These are phyloP conservation scores for Chionomys nivalis DNA, from an alignment of 2,113 vertebrate species.

Conservation along the genomic window DNA sequence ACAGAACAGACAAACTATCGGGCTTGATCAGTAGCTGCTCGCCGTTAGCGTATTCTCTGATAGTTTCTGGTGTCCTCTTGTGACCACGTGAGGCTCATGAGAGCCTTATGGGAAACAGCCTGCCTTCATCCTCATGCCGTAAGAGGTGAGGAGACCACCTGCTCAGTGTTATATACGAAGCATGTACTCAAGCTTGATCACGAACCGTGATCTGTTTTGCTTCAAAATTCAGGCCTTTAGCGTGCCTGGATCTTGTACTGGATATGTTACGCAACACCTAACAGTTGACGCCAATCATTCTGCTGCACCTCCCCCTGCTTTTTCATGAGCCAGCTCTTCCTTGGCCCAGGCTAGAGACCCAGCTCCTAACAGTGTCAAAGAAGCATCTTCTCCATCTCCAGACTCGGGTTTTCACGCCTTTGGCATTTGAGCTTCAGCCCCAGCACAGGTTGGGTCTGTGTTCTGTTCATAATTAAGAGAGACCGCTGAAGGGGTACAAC, in stretches of 20 bases:
- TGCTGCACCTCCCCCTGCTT: not conserved
- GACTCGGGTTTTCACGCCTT: slow-evolving; percentile 50
- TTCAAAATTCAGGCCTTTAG: not conserved
- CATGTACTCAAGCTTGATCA: not conserved
- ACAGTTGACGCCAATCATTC: not conserved
- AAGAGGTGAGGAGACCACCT: not conserved
- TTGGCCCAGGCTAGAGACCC: not conserved
- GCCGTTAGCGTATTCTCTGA: not conserved
- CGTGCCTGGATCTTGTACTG: not conserved
- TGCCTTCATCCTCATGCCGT: not conserved
- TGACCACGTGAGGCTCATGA: not conserved
- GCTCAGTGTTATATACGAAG: not conserved
- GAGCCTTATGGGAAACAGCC: not conserved
- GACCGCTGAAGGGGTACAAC: slow-evolving; percentile 32
- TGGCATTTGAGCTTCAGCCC: not conserved
- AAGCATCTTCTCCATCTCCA: slow-evolving; percentile 40
- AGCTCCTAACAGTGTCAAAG: not conserved
- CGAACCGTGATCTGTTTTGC: not conserved
- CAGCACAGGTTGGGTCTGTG: not conserved
- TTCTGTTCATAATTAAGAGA: slow-evolving; percentile 60
- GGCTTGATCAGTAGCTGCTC: not conserved
- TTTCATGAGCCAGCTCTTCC: not conserved
- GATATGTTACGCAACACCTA: not conserved
- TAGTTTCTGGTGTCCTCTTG: not conserved
- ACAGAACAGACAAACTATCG: not conserved